These are phyloP conservation scores for Malthinus flaveolus DNA, from an alignment of 2,888 invertebrate genomes.

Conservation along the genomic window DNA sequence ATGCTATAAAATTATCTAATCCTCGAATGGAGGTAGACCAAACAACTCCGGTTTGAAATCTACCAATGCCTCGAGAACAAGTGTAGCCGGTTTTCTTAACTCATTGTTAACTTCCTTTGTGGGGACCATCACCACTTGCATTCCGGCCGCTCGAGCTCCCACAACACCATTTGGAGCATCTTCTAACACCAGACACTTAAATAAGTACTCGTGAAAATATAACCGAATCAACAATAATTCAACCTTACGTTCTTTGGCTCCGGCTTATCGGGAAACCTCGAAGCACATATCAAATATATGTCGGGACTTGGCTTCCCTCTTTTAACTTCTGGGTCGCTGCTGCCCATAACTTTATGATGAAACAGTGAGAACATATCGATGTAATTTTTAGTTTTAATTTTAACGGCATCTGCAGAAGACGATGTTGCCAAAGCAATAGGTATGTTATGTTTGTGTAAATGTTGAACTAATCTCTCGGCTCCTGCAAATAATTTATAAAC, in stretches of 20 bases:
- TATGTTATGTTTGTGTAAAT: constrained; percentile 63
- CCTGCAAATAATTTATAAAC: constrained; percentile 44
- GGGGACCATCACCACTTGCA: constrained; percentile 65
- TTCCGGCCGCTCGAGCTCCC: constrained; percentile 62
- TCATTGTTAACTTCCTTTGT: constrained; percentile 52
- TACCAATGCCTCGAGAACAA: constrained; percentile 59
- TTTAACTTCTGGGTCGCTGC: constrained; percentile 68
- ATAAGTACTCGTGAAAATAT: constrained; percentile 12
- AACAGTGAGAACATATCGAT: constrained; percentile 58
- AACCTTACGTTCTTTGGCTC: constrained; percentile 47
- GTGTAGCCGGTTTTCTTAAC: constrained; percentile 54
- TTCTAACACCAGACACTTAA: constrained; percentile 65
- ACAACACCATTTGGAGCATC: constrained; percentile 68
- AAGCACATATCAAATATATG: constrained; percentile 66
- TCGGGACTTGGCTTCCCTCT: constrained; percentile 74
- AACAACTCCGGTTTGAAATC: constrained; percentile 67
- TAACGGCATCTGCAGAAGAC: constrained; percentile 61
- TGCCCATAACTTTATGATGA: constrained; percentile 64
- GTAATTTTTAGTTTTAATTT: constrained; percentile 59
- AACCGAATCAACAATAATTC: neutral
- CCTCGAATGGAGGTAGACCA: constrained; percentile 58
- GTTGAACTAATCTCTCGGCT: constrained; percentile 64
- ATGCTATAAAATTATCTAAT: constrained; percentile 6
- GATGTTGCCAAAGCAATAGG: constrained; percentile 74
- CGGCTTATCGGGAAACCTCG: constrained; percentile 60